Base-by-base conservation (phyloP, 1,140 invertebrate genomes). In the Tigriopus japonicus region DNA sequence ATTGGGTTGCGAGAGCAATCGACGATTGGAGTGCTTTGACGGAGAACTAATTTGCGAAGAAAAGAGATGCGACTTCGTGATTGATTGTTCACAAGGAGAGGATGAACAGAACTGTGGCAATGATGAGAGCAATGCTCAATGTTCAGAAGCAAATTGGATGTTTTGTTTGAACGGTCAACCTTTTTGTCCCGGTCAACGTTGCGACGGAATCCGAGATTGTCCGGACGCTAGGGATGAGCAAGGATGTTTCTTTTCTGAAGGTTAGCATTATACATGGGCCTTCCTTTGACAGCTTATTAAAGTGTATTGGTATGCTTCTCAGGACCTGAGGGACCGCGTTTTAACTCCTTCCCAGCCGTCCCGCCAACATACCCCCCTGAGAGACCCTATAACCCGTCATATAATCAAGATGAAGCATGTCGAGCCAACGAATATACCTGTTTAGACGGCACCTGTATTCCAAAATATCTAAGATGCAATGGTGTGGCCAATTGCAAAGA, bases 401-500 rank as follows among this genome's bases (percentile, higher is more conserved):
- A 35, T 35, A 35, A 35, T 35, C 28, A 35, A 9, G 28, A 35
- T 35, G 15, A 51, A 51, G 28, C 15, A 2, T 81, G 79, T 72
- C 72, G 70, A 67, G 66, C 68, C 64, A 72, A 74, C 66, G 76
- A 82, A 72, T 87, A 83, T 74, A 77, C 70, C 68, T 86, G 85
- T 72, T 71, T 72, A 67, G 78, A 77, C 67, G 82, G 81, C 66
- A 74, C 76, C 65, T 79, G 80, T 69, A 80, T 85, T 69, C 72
- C 75, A 54, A 69, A 74, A 65, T 71, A 73, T 66, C 71, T 76
- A 67, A 74, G 76, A 69, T 84, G 82, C 72, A 79, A 84, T 73
- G 76, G 77, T 52, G 69, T 72, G 62, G 76, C 78, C 66, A 80
- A 84, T 73, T 84, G 82, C 73, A 69, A 70, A 61, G 81, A 83